Base-by-base conservation (phyloP, 2,113 vertebrate genomes). In the Toxotes chatareus region DNA sequence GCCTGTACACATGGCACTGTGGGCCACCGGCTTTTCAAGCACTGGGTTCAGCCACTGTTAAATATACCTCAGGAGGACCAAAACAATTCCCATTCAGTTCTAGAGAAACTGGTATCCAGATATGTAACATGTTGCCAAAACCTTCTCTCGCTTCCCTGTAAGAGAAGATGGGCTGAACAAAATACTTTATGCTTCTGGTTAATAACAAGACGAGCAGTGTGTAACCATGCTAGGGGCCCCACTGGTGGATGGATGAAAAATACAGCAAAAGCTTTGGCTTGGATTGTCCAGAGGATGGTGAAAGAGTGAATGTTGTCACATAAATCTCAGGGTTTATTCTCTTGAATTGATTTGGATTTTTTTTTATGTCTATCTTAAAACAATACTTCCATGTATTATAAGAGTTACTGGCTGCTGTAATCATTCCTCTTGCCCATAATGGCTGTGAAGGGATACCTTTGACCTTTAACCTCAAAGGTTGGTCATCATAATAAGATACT, bases 151-250 rank as follows among this genome's bases (percentile, higher is more conserved):
- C 49, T 57, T 44, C 51, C 73, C 66, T 64, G 53, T 32, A 64
- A 82, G 27, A 69, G 34, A 74, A 49, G 47, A 7, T 34, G 13
- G 73, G 23, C 10, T 19, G 5, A 57, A 60, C n/a, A 21, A 81
- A 84, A 80, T 9, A 86, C 68, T 47, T 44, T 2, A 44, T 66
- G n/a, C 74, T 76, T n/a, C 19, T 44, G 61, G 34, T 65, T 63
- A 40, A 42, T 34, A 44, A 59, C 2, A 51, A 17, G 17, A 62
- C 59, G 19, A 47, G 63, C 44, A 10, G 46, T 32, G 40, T 17
- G 1, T 0, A 42, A 65, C 70, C 40, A 62, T 36, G 38, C 56
- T n/a, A 66, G 53, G 9, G 3, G 14, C 73, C 49, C 32, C 8
- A 4, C 14, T 36, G 23, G 1, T 72, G 61, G 14, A 55, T 5